These are phyloP conservation scores for Helarctos malayanus DNA, from an alignment of 2,797 vertebrate genomes.

Conservation along the genomic window DNA sequence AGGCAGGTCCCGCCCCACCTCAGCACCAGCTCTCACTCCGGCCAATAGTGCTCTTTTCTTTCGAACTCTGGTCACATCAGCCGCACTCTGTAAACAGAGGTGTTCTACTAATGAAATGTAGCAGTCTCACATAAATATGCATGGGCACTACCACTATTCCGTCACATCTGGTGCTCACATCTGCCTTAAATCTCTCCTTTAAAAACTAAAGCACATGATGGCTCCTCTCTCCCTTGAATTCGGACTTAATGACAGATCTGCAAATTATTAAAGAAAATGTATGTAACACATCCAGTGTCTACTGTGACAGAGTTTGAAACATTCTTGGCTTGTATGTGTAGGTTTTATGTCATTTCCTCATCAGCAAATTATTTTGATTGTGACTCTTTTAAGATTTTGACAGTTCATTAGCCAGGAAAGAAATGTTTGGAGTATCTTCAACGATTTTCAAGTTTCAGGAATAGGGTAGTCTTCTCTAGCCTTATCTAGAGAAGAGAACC, in stretches of 20 bases:
- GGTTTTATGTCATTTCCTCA: constrained; percentile 21
- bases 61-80: neutral
- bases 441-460: neutral
- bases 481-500: neutral
- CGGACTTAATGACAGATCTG: constrained; percentile 25
- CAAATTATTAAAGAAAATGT: constrained; percentile 33
- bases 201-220: neutral
- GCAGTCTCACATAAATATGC: constrained; percentile 19
- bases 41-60: neutral
- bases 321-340: neutral
- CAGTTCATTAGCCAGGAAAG: constrained; percentile 21
- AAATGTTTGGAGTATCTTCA: neutral
- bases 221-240: neutral
- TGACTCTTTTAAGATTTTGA: constrained; percentile 10
- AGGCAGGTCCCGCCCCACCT: neutral
- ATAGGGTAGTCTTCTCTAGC: neutral
- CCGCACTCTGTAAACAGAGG: constrained; percentile 8
- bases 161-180: constrained; percentile 68
- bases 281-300: neutral
- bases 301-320: neutral
- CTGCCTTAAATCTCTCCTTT: constrained; percentile 61
- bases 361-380: neutral
- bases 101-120: neutral
- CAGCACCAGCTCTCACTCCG: neutral
- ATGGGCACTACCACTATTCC: neutral